A percentile compares a stretch with the other conserved stretches of the same genome.
Conservation (phyloP, 1,140 invertebrate species). For the Argopecten irradians region DNA sequence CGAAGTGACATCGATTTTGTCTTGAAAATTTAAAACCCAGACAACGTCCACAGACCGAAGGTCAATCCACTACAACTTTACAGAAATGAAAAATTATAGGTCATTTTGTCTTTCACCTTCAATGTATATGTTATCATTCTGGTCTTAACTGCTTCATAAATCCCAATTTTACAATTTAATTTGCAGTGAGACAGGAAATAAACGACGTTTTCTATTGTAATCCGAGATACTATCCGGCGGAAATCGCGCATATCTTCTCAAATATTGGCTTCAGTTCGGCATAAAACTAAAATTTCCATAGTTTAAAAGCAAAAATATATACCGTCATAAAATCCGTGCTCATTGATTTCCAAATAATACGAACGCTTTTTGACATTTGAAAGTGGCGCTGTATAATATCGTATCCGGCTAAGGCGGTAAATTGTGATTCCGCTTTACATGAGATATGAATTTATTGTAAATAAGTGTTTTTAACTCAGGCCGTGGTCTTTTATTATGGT, state of each 20-base stretch:
- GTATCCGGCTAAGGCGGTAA: neutral
- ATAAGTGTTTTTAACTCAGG: neutral
- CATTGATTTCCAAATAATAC: conserved; percentile 17
- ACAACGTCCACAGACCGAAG: neutral
- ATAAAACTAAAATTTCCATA: conserved; percentile 5
- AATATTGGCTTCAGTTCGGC: neutral
- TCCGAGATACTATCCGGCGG: neutral
- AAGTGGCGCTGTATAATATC: neutral
- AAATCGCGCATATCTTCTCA: neutral
- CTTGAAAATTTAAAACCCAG: neutral
- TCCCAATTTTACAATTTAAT: neutral
- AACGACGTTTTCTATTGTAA: neutral
- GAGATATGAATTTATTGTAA: neutral
- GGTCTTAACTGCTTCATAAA: neutral
- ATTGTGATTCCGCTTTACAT: neutral
- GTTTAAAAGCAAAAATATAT: neutral
- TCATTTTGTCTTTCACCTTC: neutral
- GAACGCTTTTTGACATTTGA: neutral
- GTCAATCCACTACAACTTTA: neutral
- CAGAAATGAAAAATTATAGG: neutral
- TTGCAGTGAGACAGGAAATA: neutral
- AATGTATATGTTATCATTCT: neutral
- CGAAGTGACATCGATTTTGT: neutral
- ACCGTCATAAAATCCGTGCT: neutral
- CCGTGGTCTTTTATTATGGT: neutral